Evolutionary conservation across 2,113 vertebrate species (phyloP).

Genomic region (Paralichthys olivaceus): DNA sequence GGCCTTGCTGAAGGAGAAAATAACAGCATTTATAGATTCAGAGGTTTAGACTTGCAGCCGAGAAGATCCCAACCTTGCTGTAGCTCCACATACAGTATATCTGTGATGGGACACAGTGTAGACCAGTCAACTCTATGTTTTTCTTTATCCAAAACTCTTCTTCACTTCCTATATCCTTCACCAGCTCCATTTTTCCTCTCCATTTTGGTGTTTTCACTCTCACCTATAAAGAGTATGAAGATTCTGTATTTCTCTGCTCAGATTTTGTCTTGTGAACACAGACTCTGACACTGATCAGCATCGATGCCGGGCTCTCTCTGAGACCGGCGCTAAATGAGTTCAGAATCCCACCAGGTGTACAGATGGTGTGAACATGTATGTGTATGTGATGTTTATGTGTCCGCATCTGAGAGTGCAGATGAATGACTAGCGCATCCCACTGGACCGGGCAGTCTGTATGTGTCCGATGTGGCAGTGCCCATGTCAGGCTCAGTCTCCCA

Average conservation of each 20-base stretch:
- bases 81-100: slow-evolving; percentile 29
- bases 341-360: not conserved
- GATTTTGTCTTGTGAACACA: not conserved
- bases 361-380: not conserved
- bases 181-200: not conserved
- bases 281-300: slow-evolving; percentile 35
- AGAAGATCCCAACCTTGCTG: slow-evolving; percentile 6
- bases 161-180: not conserved
- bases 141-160: not conserved
- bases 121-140: slow-evolving; percentile 9
- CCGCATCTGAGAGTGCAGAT: slow-evolving; percentile 38
- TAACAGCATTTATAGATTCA: slow-evolving; percentile 59
- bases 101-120: slow-evolving; percentile 9
- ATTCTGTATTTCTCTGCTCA: not conserved
- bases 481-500: slow-evolving; percentile 44
- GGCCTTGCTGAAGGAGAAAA: slow-evolving; percentile 43
- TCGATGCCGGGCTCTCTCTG: too few species aligned
- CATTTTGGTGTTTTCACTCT: not conserved
- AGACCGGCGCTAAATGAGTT: not conserved
- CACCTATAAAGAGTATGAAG: not conserved
- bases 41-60: slow-evolving; percentile 40
- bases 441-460: slow-evolving; percentile 37
- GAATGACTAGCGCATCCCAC: slow-evolving; percentile 61
- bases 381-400: not conserved
- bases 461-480: slow-evolving; percentile 20